phyloP scores from a whole-genome alignment of 2,888 invertebrate species.

The Himalopsyche japonica region DNA sequence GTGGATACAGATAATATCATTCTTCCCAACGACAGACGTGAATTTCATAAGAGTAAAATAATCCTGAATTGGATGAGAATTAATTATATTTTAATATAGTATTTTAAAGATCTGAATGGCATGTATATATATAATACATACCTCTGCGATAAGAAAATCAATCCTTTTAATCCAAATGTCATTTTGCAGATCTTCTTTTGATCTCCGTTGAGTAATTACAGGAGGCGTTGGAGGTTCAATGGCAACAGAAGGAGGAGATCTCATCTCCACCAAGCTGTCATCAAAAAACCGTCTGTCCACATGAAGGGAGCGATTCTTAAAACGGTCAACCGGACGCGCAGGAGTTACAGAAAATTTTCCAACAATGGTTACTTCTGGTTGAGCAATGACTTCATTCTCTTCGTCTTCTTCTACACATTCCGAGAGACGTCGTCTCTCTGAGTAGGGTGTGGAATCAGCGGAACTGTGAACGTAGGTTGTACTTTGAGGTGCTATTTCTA shows the following conservation, averaged over 20 bases:
- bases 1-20: no score
- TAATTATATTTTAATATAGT: no score
- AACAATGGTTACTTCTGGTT: conserved; percentile 1
- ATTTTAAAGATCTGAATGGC: no score
- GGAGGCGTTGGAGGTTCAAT: not conserved
- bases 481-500: not conserved
- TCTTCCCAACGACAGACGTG: no score
- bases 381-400: conserved; percentile 60
- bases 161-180: conserved; percentile 73
- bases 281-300: conserved; percentile 37
- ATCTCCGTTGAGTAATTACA: not conserved
- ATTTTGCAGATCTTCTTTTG: conserved; percentile 48
- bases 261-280: conserved; percentile 31
- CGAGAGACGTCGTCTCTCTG: conserved; percentile 70
- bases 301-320: conserved; percentile 17
- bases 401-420: conserved; percentile 86
- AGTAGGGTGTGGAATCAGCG: conserved; percentile 57
- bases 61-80: no score
- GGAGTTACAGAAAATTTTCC: conserved; percentile 37
- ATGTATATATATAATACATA: conserved; percentile 56
- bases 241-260: not conserved
- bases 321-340: conserved; percentile 1
- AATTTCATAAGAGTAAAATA: no score
- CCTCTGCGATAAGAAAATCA: conserved; percentile 60
- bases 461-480: not conserved